A percentile compares a stretch with the other conserved stretches of the same genome.
Conservation (phyloP, 2,113 vertebrate genomes). For the Ciconia stormi region DNA sequence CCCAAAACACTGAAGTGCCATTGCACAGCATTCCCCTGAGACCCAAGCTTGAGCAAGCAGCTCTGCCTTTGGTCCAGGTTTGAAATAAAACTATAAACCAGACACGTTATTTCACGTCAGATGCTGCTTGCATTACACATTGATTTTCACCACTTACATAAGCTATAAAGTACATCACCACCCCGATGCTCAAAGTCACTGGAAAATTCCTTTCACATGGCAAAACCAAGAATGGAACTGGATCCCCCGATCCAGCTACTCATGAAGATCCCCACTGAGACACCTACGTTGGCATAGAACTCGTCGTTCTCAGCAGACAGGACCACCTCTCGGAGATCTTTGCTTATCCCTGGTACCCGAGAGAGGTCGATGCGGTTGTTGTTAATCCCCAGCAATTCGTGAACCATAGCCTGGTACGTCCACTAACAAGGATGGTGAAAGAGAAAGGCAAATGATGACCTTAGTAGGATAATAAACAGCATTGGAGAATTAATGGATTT, state of each 20-base stretch:
- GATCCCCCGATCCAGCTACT: rapidly evolving
- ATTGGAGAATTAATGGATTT: neutral
- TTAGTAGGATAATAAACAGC: neutral
- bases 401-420: constrained; percentile 99
- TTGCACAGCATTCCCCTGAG: neutral
- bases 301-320: constrained; percentile 94
- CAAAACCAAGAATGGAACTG: neutral
- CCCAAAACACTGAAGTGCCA: neutral
- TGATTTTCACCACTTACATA: rapidly evolving
- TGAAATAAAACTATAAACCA: neutral
- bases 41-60: neutral
- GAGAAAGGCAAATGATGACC: neutral
- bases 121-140: neutral
- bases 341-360: constrained; percentile 90
- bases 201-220: rapidly evolving
- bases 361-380: constrained; percentile 97
- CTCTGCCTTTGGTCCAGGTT: neutral
- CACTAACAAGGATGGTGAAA: constrained; percentile 74
- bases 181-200: rapidly evolving
- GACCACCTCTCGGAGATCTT: constrained; percentile 92
- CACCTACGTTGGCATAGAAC: constrained; percentile 93
- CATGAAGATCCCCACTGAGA: rapidly evolving
- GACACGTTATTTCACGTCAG: rapidly evolving
- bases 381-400: constrained; percentile 92
- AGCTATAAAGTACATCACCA: neutral